Evolutionary conservation across 2,888 invertebrate species (phyloP).

Genomic region (Pollenia amentaria): DNA sequence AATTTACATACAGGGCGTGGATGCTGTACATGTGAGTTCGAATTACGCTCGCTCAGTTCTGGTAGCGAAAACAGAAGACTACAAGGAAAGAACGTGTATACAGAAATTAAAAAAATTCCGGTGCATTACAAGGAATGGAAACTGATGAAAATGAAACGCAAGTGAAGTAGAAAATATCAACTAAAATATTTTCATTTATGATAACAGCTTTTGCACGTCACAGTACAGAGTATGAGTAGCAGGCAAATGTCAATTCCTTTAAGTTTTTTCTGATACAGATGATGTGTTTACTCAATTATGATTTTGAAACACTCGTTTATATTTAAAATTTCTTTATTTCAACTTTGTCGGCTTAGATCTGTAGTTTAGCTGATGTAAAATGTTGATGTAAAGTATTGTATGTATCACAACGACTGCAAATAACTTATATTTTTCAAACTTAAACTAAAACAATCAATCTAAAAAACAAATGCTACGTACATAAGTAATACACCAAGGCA

Average conservation of each 20-base stretch:
- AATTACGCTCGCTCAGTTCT: constrained; percentile 53
- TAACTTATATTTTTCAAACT: no score
- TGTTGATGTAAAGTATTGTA: background rate
- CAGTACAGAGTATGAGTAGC: background rate
- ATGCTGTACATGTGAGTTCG: constrained; percentile 68
- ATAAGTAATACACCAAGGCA: no score
- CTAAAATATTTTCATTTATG: constrained; percentile 21
- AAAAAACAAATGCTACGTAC: no score
- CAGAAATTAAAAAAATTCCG: constrained; percentile 61
- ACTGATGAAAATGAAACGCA: background rate
- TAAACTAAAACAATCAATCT: no score
- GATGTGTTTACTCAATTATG: constrained; percentile 32
- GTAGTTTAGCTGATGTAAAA: background rate
- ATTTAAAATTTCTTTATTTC: constrained; percentile 34
- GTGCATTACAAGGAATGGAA: constrained; percentile 39
- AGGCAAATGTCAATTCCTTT: background rate
- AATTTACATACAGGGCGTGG: constrained; percentile 76
- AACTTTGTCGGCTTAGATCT: constrained; percentile 31
- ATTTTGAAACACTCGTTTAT: constrained; percentile 32
- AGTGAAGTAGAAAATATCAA: constrained; percentile 4
- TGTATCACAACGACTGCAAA: no score
- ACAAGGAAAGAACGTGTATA: constrained; percentile 35
- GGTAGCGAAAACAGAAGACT: constrained; percentile 4
- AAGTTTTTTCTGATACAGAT: background rate
- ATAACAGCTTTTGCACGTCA: constrained; percentile 53